Percentiles rank a stretch among this genome's conserved stretches.
Conservation (phyloP, 2,113 vertebrate species). For the Aegotheles bennettii region DNA sequence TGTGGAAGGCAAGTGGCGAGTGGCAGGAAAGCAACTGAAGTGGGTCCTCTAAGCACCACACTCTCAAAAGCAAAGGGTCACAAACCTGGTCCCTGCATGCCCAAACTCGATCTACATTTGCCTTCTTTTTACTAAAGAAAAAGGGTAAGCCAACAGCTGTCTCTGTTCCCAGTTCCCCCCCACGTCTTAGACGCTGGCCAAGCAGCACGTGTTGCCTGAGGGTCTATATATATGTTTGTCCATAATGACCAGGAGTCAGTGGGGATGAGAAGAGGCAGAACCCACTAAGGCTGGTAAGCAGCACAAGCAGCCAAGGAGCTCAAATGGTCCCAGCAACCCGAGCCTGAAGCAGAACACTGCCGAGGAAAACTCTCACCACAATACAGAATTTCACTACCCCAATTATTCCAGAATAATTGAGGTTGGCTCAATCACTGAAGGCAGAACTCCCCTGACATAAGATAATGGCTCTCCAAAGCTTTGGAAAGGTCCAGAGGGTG, state of each 20-base stretch:
- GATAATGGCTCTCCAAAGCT: neutral
- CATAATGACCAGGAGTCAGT: neutral
- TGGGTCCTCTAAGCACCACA: neutral
- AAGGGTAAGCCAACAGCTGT: neutral
- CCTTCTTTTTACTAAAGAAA: neutral
- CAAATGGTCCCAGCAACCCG: neutral
- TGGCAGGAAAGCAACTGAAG: neutral
- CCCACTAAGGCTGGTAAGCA: neutral
- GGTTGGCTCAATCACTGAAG: neutral
- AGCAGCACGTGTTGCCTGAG: rapidly evolving
- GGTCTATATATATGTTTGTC: neutral
- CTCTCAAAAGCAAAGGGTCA: neutral
- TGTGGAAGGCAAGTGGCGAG: neutral
- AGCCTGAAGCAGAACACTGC: neutral
- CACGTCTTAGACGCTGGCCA: neutral
- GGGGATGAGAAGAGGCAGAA: neutral
- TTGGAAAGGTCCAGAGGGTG: neutral
- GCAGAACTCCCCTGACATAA: neutral
- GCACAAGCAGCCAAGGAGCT: neutral
- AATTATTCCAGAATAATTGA: neutral
- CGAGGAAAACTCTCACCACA: neutral
- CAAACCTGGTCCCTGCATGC: neutral
- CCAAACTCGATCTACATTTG: neutral
- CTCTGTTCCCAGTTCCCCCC: neutral
- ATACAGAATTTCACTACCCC: neutral